Conservation (phyloP, 2,888 invertebrate genomes). For the Eretmocerus hayati region DNA sequence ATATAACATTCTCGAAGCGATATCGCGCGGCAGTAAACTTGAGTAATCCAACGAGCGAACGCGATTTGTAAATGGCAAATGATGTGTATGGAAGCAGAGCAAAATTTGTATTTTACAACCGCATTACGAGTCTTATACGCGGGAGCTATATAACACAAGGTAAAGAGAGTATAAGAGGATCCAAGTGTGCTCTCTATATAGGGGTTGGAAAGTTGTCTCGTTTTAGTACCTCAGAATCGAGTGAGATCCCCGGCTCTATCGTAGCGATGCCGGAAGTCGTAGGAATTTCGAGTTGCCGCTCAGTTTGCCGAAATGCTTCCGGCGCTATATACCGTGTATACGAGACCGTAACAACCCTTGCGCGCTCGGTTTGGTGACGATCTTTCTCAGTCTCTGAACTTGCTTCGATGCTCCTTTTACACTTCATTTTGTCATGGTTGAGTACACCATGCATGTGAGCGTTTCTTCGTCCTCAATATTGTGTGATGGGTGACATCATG, state of each 20-base stretch:
- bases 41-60: background rate
- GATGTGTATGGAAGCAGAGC: background rate
- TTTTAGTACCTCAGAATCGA: constrained; percentile 14
- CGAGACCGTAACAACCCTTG: constrained; percentile 16
- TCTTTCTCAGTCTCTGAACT: too few relatives aligned
- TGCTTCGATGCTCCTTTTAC: too few relatives aligned
- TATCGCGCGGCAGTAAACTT: background rate
- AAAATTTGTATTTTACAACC: constrained; percentile 11
- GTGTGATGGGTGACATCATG: too few relatives aligned
- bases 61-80: constrained; percentile 12
- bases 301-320: constrained; percentile 34
- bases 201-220: background rate
- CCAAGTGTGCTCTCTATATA: constrained; percentile 34
- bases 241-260: constrained; percentile 11
- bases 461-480: too few relatives aligned
- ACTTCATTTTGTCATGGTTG: too few relatives aligned
- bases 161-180: constrained; percentile 40
- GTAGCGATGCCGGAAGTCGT: constrained; percentile 15
- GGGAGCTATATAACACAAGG: too few relatives aligned
- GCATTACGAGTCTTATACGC: constrained; percentile 5
- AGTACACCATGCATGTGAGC: too few relatives aligned
- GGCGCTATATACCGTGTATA: constrained; percentile 20
- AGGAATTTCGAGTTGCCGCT: constrained; percentile 40
- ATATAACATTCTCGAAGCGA: too few relatives aligned
- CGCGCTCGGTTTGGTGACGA: too few relatives aligned